A percentile compares a stretch with the other conserved stretches of the same genome.
Evolutionary conservation across 1,140 invertebrate genomes (phyloP).

Genomic region (Chironomus striatipennis): DNA sequence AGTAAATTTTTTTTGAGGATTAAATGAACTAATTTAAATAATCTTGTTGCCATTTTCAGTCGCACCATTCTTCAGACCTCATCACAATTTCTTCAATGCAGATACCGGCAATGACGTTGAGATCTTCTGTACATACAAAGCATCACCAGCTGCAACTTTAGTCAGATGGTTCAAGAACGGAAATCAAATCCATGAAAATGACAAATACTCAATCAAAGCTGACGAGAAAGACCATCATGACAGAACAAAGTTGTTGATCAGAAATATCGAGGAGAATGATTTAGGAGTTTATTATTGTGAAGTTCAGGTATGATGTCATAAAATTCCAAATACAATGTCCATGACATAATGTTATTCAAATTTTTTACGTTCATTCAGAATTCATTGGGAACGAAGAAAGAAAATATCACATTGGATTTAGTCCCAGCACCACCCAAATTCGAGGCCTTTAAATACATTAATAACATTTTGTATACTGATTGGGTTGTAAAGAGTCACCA

Average conservation of each 20-base stretch:
- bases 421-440: slow-evolving; percentile 1
- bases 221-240: not conserved
- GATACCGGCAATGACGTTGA: not conserved
- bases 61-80: not conserved
- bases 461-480: not conserved
- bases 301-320: not conserved
- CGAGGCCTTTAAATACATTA: not conserved
- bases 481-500: not conserved
- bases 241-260: not conserved
- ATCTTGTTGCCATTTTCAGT: not conserved
- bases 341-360: not conserved
- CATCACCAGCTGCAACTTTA: not conserved
- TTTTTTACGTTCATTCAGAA: not conserved
- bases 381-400: not conserved
- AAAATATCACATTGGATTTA: not conserved
- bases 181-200: not conserved
- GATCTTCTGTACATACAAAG: not conserved
- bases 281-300: not conserved
- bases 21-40: not conserved
- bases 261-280: not conserved
- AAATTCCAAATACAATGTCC: not conserved
- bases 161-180: not conserved
- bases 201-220: not conserved
- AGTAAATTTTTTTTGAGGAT: not conserved
- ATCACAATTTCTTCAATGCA: not conserved